These are phyloP conservation scores for Paragorgia papillata DNA, from an alignment of 92 coral and sea anemone species.

Conservation along the genomic window DNA sequence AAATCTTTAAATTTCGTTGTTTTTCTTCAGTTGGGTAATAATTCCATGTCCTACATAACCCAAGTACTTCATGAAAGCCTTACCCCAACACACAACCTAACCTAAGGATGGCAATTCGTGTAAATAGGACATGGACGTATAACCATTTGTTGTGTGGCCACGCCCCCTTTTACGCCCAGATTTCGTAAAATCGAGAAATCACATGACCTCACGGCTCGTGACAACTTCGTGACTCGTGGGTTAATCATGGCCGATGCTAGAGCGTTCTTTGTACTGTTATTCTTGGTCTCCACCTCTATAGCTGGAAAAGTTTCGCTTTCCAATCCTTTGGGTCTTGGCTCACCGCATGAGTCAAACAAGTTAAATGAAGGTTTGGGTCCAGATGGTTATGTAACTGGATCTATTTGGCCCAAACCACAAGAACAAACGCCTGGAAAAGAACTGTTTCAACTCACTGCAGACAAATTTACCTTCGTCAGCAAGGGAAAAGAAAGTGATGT, in stretches of 20 bases:
- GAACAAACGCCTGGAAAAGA: constrained; percentile 53
- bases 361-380: constrained; percentile 18
- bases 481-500: constrained; percentile 74
- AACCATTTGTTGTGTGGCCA: no score
- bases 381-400: constrained; percentile 77
- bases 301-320: constrained; percentile 1
- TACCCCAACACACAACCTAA: no score
- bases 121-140: no score
- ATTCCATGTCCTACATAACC: no score
- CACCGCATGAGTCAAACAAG: constrained; percentile 7
- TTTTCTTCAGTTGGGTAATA: no score
- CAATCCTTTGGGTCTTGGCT: constrained; percentile 1
- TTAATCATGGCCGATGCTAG: neutral
- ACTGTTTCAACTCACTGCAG: constrained; percentile 54
- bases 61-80: no score
- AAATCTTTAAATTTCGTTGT: no score
- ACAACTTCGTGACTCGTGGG: no score
- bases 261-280: neutral
- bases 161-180: no score
- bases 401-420: constrained; percentile 91
- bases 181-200: no score
- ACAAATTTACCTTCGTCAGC: constrained; percentile 55
- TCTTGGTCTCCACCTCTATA: neutral
- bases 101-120: no score
- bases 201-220: no score